Base-by-base conservation (phyloP, 2,113 vertebrate genomes). In the Rhinogobius similis region DNA sequence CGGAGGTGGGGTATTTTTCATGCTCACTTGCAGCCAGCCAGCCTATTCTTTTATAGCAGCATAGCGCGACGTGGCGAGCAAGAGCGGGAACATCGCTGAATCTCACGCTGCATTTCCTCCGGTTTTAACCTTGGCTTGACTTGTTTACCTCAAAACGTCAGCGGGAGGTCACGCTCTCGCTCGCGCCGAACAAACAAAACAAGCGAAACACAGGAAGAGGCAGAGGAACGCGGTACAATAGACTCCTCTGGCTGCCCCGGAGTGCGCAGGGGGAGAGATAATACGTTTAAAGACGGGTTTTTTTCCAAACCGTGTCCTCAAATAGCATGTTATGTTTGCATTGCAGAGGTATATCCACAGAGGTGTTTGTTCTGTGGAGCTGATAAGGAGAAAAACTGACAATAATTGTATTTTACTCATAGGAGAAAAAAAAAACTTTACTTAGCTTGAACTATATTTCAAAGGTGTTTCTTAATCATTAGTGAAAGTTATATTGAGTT, bases 1-100 rank as follows among this genome's bases (percentile, higher is more conserved):
- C 87, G 85, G 89, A 91, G 90, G 89, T 92, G 91, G 90, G 83
- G 84, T 89, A 94, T 93, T 93, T 92, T 93, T 93, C 92, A 93
- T 93, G 87, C 89, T 93, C 92, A 93, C 83, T 91, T 91, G 92
- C 81, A 92, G 84, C 88, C 86, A 87, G 85, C 87, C 80, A 84
- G 86, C 91, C 90, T 89, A 90, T 93, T 93, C 86, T 91, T 92
- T 90, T 90, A 89, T 83, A 87, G 82, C 76, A 86, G 46, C 67
- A n/a, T n/a, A 77, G 52, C 21, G 3, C 32, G 32, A 36, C 32
- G 39, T 13, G 12, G 39, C 3, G 39, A 41, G 39, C 39, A 41
- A 41, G 39, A 41, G 39, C 21, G 50, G 50, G 84, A 86, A 89
- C 83, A 87, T 77, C 66, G 76, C 83, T 85, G 84, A 84, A 79